phyloP scores from a whole-genome alignment of 1,140 invertebrate species.

The Rhopalosiphum padi region DNA sequence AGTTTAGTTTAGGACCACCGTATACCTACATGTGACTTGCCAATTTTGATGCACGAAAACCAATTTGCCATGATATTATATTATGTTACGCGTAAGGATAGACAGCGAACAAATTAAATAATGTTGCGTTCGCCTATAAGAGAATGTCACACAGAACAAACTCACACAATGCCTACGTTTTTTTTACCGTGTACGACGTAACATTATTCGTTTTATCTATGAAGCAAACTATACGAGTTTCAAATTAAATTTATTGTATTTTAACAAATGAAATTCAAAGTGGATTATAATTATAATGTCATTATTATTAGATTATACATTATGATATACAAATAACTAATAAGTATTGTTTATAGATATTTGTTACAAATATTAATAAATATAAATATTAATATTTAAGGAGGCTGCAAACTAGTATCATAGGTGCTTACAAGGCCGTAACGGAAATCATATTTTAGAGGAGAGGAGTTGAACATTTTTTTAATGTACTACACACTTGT shows the following conservation, averaged over 20 bases:
- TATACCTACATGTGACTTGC: not conserved
- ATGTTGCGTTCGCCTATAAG: not conserved
- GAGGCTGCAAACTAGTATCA: not conserved
- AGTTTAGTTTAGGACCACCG: not conserved
- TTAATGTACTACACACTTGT: not conserved
- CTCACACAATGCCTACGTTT: not conserved
- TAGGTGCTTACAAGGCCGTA: too few species aligned
- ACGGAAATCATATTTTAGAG: not conserved
- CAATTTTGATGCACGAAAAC: not conserved
- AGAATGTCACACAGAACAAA: not conserved
- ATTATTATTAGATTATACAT: not conserved
- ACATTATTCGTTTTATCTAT: not conserved
- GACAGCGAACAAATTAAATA: not conserved
- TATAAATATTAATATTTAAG: not conserved
- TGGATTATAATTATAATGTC: not conserved
- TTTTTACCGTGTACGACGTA: not conserved
- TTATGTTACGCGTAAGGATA: not conserved
- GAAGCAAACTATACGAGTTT: not conserved
- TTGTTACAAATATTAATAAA: too few species aligned
- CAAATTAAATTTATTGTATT: not conserved
- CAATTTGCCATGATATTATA: not conserved
- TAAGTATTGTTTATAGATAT: not conserved
- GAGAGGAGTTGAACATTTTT: not conserved
- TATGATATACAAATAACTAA: not conserved
- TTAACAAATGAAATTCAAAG: not conserved